Evolutionary conservation across 2,113 vertebrate species (phyloP), one percentile per base, ranked within the genome.

Genomic region (Neoarius graeffei): DNA sequence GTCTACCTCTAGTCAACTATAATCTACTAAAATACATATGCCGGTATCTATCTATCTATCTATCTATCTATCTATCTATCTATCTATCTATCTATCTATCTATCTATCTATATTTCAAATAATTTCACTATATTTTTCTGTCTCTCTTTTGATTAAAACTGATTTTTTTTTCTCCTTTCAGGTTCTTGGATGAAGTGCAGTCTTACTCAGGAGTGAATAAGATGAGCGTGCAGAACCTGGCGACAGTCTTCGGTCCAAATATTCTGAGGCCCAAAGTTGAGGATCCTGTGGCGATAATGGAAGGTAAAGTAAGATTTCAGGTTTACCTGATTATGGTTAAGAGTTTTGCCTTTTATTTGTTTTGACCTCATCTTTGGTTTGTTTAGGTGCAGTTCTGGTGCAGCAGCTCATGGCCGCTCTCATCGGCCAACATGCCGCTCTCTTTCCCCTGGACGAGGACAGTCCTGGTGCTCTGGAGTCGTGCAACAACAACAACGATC

Each of bases 171-270:
- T 88, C 86, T 56, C 87, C 83, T 66, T 7, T 42, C 91, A 99
- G 98, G 86, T 99, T 99, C 94, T 94, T 99, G 77, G 97, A 99
- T 95, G 98, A 99, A 95, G 98, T 99, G 50, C 98, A 99, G 90
- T 99, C 98, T 0, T 97, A 98, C 88, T 97, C 98, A 13, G 96
- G 97, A n/a, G 91, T 99, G 81, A 99, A 99, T 93, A 99, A 99
- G 95, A 99, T 99, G 98, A 99, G 97, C 1, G 97, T 97, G 35
- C 98, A 99, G 92, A 99, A 99, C 91, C 92, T 99, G 91, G 98
- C 97, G 23, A 99, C 98, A 0, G 98, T 99, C 52, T 99, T 99
- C 91, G 98, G 98, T 50, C 98, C 98, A 48, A 99, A 99, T 81
- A 99, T 99, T 84, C 91, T 99, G 88, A 96, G 98, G 60, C 97